Conservation (phyloP, 2,797 vertebrate genomes). For the Molothrus ater region DNA sequence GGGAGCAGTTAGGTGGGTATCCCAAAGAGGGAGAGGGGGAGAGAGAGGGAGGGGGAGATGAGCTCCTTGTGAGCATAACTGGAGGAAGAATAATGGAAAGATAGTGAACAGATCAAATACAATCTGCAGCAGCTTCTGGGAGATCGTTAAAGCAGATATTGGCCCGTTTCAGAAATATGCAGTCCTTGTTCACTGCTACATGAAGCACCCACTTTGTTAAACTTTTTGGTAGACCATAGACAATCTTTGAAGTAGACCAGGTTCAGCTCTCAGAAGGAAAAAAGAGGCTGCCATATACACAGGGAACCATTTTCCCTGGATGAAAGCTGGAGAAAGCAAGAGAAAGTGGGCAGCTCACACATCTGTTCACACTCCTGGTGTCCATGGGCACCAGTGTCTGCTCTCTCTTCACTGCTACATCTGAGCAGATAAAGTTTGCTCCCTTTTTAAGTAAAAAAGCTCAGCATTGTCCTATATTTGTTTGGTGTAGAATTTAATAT, state of each 20-base stretch:
- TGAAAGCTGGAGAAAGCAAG: background rate
- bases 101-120: background rate
- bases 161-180: background rate
- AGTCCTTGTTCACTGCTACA: background rate
- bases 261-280: background rate
- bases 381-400: background rate
- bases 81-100: background rate
- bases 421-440: background rate
- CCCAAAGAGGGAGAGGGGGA: background rate
- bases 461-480: rapidly evolving
- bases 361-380: background rate
- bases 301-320: background rate
- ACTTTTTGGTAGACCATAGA: background rate
- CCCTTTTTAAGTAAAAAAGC: background rate
- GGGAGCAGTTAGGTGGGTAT: background rate
- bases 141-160: background rate
- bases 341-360: background rate
- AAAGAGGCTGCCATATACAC: background rate
- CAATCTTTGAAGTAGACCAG: background rate
- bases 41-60: background rate
- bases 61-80: background rate
- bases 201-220: background rate
- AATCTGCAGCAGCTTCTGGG: background rate
- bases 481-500: background rate
- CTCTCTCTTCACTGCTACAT: background rate